Base-by-base conservation (phyloP, 2,797 vertebrate species). In the Trichosurus vulpecula region DNA sequence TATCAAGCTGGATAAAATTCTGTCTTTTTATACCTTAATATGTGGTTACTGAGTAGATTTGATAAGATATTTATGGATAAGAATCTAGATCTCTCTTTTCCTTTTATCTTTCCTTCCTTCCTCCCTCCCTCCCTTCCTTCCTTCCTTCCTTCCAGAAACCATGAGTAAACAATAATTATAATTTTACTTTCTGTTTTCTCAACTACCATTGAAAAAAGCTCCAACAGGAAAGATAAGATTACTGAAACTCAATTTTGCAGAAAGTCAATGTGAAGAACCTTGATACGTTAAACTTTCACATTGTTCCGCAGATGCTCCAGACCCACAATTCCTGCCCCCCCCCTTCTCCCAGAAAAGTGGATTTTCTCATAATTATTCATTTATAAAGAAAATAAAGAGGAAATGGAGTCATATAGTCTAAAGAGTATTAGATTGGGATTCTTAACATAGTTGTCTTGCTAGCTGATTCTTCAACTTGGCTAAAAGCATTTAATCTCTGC, bases 241-340 rank as follows among this genome's bases (percentile, higher is more conserved):
- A 54, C 94, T 93, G 96, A 94, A 96, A 90, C 57, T 96, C 92
- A 89, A 53, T 94, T 52, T 96, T 94, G 91, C 30, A 92, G 90
- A 94, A 52, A n/a, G n/a, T 93, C 61, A 55, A 94, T 93, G 58
- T 74, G 93, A 96, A 81, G 35, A 41, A 92, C 93, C 91, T 94
- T 91, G 96, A 96, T 96, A 97, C 96, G 96, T 92, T 95, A 97
- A 96, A 92, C 90, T 94, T 81, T 90, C 93, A 92, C 91, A 93
- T 91, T n/a, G 92, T 87, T 89, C 95, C 31, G 90, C 90, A 93
- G 91, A 93, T 3, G 90, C 94, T 93, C 92, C 81, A 14, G 27
- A 54, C 93, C 93, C 92, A 93, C 61, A 96, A 92, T 93, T 14
- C 66, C 31, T 13, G 2, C 22, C 35, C 52, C 41, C 10, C 53